Evolutionary conservation across 1,140 invertebrate genomes (phyloP).

Genomic region (Drosophila kohkoa): DNA sequence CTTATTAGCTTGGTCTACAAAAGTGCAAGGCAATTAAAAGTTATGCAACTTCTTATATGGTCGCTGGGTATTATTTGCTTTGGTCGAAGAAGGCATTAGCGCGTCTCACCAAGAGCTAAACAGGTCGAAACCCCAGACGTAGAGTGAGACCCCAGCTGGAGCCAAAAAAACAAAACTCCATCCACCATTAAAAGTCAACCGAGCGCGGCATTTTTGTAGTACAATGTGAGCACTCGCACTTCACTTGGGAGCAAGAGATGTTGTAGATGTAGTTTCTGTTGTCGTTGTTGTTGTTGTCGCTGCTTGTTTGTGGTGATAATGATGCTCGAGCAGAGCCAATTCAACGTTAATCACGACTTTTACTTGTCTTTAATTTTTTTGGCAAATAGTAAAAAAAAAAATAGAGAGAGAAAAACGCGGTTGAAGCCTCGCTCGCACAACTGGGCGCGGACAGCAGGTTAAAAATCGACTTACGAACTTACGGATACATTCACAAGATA

Average conservation of each 20-base stretch:
- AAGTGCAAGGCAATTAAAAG: conserved; percentile 47
- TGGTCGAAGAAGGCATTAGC: conserved; percentile 41
- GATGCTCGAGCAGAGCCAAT: conserved; percentile 71
- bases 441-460: conserved; percentile 74
- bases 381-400: conserved; percentile 67
- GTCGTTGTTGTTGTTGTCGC: conserved; percentile 33
- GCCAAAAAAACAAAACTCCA: conserved; percentile 45
- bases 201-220: conserved; percentile 81
- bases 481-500: conserved; percentile 36
- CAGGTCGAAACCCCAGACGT: conserved; percentile 7
- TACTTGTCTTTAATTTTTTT: conserved; percentile 84
- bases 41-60: conserved; percentile 34
- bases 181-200: conserved; percentile 81
- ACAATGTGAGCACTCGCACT: conserved; percentile 51
- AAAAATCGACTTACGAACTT: conserved; percentile 61
- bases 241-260: conserved; percentile 19
- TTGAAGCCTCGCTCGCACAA: conserved; percentile 50
- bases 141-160: conserved; percentile 1
- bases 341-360: conserved; percentile 83
- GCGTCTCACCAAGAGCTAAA: conserved; percentile 16
- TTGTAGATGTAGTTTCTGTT: conserved; percentile 35
- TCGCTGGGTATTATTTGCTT: conserved; percentile 25
- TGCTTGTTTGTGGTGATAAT: conserved; percentile 77
- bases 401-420: conserved; percentile 48
- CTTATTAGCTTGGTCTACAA: not conserved